Percentiles rank a stretch among this genome's conserved stretches.
Conservation (phyloP, 1,140 invertebrate species). For the Propsilocerus akamusi region DNA sequence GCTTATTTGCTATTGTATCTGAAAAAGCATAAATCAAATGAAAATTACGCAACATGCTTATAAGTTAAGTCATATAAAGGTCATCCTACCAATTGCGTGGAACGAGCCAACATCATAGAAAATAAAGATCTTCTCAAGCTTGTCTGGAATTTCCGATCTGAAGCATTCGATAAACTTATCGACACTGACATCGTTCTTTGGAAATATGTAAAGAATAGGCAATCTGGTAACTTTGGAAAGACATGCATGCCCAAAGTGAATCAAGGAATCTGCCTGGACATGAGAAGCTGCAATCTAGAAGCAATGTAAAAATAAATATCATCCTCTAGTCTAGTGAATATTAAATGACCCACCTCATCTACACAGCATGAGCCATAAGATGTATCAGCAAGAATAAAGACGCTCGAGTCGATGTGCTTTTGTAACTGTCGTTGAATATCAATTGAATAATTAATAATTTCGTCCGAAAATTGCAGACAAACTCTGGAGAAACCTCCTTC, state of each 20-base stretch:
- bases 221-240: slow-evolving; percentile 52
- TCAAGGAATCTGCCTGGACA: slow-evolving; percentile 58
- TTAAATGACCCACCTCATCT: slow-evolving; percentile 45
- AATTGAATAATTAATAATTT: slow-evolving; percentile 49
- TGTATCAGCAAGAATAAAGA: slow-evolving; percentile 82
- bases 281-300: slow-evolving; percentile 52
- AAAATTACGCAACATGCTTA: not conserved
- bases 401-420: slow-evolving; percentile 29
- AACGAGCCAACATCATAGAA: slow-evolving; percentile 56
- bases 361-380: slow-evolving; percentile 90
- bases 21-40: not conserved
- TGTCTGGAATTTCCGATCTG: slow-evolving; percentile 14
- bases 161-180: slow-evolving; percentile 16
- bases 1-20: not conserved
- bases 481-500: slow-evolving; percentile 32
- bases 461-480: slow-evolving; percentile 82
- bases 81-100: slow-evolving; percentile 35
- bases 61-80: slow-evolving; percentile 4
- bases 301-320: not conserved
- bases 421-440: slow-evolving; percentile 45
- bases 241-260: slow-evolving; percentile 85
- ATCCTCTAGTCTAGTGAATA: slow-evolving; percentile 2
- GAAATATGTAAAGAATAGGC: slow-evolving; percentile 53
- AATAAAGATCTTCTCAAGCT: slow-evolving; percentile 33
- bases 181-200: slow-evolving; percentile 34